phyloP scores from a whole-genome alignment of 2,797 vertebrate genomes.

The Sebastolobus alascanus region DNA sequence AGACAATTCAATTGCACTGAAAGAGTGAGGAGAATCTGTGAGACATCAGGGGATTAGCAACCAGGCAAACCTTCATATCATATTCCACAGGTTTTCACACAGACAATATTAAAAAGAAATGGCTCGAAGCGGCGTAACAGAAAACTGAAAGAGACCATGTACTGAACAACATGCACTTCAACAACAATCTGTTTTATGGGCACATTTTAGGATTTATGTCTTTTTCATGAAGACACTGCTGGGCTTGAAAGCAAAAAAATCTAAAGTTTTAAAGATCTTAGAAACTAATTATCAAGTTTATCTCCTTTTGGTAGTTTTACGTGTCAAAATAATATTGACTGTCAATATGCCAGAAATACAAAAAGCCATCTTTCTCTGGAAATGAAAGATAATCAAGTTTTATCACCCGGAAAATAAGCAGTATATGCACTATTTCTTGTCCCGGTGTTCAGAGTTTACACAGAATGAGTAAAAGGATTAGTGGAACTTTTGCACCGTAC shows the following conservation, averaged over 20 bases:
- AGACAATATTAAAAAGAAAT: conserved; percentile 43
- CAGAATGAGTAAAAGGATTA: conserved; percentile 42
- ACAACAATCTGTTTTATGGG: conserved; percentile 13
- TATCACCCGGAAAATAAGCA: conserved; percentile 51
- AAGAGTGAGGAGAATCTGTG: conserved; percentile 61
- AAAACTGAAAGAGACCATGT: conserved; percentile 3
- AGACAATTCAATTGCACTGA: conserved; percentile 50
- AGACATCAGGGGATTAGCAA: conserved; percentile 55
- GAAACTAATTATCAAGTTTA: conserved; percentile 33
- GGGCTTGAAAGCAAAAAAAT: conserved; percentile 3
- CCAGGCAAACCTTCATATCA: conserved; percentile 45
- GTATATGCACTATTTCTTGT: conserved; percentile 28
- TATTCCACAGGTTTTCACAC: conserved; percentile 49
- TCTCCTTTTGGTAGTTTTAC: conserved; percentile 11
- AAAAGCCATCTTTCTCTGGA: conserved; percentile 29
- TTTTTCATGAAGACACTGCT: neutral
- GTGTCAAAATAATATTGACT: conserved; percentile 53
- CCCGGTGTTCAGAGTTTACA: conserved; percentile 41
- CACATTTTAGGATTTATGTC: conserved; percentile 16
- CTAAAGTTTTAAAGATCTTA: neutral
- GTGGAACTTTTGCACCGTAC: conserved; percentile 22
- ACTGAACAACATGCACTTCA: conserved; percentile 26
- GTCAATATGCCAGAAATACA: conserved; percentile 36
- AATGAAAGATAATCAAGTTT: conserved; percentile 68
- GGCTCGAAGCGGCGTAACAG: conserved; percentile 20